Evolutionary conservation across 2,113 vertebrate species (phyloP), one percentile per base, ranked within the genome.

Genomic region (Recurvirostra avosetta): DNA sequence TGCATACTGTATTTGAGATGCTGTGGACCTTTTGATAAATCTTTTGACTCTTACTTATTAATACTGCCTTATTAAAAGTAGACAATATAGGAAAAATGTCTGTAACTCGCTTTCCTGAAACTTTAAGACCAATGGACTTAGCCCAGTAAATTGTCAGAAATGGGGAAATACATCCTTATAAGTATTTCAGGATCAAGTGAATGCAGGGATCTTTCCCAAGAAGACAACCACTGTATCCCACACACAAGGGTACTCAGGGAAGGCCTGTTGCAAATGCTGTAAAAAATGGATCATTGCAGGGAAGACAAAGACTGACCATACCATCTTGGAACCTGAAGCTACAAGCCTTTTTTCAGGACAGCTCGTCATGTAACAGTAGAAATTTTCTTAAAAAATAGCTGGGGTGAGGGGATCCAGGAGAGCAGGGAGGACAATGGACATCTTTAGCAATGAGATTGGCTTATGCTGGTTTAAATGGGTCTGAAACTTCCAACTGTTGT

Each of bases 91-190:
- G 27, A 14, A 5, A 5, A 86, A 7, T 36, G 17, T 58, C 29
- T 96, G 61, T 71, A 78, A 47, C 17, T 73, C 66, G 13, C 36
- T 68, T 53, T 58, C 36, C 40, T 58, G 34, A 88, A 76, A 73
- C 15, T 67, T 85, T 71, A 75, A 59, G 22, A 30, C 9, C 23
- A 41, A 16, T 4, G 15, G 34, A 23, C 6, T 72, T 59, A 34
- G 20, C 5, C 20, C 8, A 34, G 5, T 53, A 65, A 58, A 68
- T 56, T 58, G 9, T 40, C 23, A 88, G 30, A 61, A 88, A 34
- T 2, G 7, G 38, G 27, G 70, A 56, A 72, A 8, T 4, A 11
- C 1, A 3, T 74, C 40, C 61, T 32, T 2, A 0, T 4, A 18
- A 66, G 12, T 25, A 7, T 62, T 81, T 49, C 32, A 30, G 34